Conservation (phyloP, 2,797 vertebrate genomes). For the Sebastolobus altivelis region DNA sequence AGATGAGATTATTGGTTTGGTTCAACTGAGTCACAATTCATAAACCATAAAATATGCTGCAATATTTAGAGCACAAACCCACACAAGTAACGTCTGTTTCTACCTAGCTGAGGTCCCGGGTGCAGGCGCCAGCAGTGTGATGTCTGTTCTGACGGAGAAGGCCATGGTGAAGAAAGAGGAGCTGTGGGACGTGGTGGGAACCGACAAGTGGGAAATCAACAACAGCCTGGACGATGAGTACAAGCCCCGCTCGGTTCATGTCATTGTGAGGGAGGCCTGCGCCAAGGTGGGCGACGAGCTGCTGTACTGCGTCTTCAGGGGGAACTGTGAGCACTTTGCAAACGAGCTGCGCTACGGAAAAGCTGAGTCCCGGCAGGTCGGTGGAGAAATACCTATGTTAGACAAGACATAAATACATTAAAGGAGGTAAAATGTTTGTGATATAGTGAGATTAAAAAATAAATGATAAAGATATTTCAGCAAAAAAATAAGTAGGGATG, state of each 20-base stretch:
- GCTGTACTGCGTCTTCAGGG: slow-evolving; percentile 82
- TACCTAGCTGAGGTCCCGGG: slow-evolving; percentile 79
- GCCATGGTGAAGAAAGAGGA: slow-evolving; percentile 87
- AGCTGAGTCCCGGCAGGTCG: slow-evolving; percentile 87
- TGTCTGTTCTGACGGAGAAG: slow-evolving; percentile 86
- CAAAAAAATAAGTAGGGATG: not conserved
- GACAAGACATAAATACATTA: not conserved
- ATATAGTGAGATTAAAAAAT: not conserved
- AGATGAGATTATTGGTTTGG: not conserved
- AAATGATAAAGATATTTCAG: not conserved
- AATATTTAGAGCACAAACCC: not conserved
- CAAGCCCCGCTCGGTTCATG: slow-evolving; percentile 44
- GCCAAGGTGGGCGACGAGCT: slow-evolving; percentile 75
- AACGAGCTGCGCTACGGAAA: slow-evolving; percentile 89
- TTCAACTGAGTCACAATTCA: not conserved
- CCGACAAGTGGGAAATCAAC: slow-evolving; percentile 82
- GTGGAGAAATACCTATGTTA: not conserved
- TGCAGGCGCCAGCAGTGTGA: slow-evolving; percentile 82
- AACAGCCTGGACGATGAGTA: slow-evolving; percentile 86
- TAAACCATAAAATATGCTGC: not conserved
- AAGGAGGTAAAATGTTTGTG: not conserved
- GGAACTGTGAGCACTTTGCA: slow-evolving; percentile 93
- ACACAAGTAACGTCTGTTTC: not conserved
- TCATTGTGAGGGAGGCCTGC: slow-evolving; percentile 83
- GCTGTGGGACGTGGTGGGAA: slow-evolving; percentile 82